Evolutionary conservation across 2,797 vertebrate genomes (phyloP), one percentile per base, ranked within the genome.

Genomic region (Alcedo quadribrachys): DNA sequence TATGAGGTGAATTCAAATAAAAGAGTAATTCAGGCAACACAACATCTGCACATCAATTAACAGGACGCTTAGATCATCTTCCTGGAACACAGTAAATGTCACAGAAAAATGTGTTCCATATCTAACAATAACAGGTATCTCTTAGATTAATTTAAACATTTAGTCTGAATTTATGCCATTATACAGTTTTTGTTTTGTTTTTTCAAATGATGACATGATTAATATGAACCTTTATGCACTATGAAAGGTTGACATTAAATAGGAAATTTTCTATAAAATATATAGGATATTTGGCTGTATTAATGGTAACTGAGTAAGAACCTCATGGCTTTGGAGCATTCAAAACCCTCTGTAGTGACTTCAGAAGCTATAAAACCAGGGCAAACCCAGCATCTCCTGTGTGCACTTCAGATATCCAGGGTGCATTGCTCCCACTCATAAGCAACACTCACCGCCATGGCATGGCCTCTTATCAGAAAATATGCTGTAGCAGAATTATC

Each of bases 391-490:
- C 28, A 43, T 3, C 32, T 73, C 35, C 37, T 13, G 11, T 13
- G 54, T 20, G 22, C 30, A 27, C 53, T 69, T 33, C 30, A 67
- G 40, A 50, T 75, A 70, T 13, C 18, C 42, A 57, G 35, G 33
- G 28, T 48, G 53, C 15, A 21, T 3, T n/a, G 45, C 73, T 90
- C 58, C 21, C 22, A 78, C 33, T 15, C 24, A 19, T 4, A 43
- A 58, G 60, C 33, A 33, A 61, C 21, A 4, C 30, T n/a, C 0
- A 0, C 14, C 46, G 54, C 45, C 15, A 13, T 0, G 6, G 11
- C 70, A 42, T 6, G n/a, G 62, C 42, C 32, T 86, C 48, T 61
- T 61, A 32, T 20, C 73, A 85, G 35, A 55, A 16, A 43, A 17
- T 2, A 43, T 0, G 2, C 28, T 40, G 42, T 2, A 69, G 25